Percentiles rank a stretch among this genome's conserved stretches.
phyloP scores from a whole-genome alignment of 53 echinoderm and acorn worm genomes.

The Arbacia lixula region DNA sequence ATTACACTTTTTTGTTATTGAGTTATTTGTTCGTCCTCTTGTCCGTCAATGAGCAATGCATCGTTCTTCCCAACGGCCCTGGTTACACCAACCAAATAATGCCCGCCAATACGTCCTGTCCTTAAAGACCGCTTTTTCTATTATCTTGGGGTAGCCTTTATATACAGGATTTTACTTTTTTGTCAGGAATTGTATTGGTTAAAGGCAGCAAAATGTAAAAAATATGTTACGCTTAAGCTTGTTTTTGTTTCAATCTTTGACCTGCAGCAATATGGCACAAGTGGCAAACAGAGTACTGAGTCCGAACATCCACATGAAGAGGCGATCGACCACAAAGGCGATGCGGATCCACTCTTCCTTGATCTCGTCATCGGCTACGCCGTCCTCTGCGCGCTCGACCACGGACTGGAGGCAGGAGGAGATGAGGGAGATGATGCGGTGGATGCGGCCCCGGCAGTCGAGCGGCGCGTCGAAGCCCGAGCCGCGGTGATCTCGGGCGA shows the following conservation, averaged over 20 bases:
- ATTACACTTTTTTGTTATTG: too few species aligned
- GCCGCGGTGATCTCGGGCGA: not conserved
- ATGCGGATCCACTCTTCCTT: constrained; percentile 83
- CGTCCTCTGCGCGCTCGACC: constrained; percentile 69
- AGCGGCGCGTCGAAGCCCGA: not conserved
- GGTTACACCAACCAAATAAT: too few species aligned
- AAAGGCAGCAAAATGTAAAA: too few species aligned
- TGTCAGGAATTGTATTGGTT: too few species aligned
- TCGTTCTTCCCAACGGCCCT: too few species aligned
- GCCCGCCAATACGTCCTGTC: too few species aligned
- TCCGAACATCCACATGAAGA: constrained; percentile 85
- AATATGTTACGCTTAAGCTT: too few species aligned
- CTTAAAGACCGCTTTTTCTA: too few species aligned
- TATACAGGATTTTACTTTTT: too few species aligned
- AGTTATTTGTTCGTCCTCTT: too few species aligned
- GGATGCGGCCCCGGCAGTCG: constrained; percentile 36
- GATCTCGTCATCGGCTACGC: constrained; percentile 70
- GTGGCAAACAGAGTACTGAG: constrained; percentile 75
- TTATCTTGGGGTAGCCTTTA: too few species aligned
- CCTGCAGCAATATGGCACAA: constrained; percentile 71
- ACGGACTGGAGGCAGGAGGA: constrained; percentile 54
- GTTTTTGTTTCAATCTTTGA: constrained; percentile 26
- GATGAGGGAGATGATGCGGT: constrained; percentile 64
- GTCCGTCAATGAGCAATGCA: too few species aligned
- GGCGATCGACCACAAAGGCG: constrained; percentile 82